Base-by-base conservation (phyloP, 1,140 invertebrate species). In the Parasteatoda tepidariorum region DNA sequence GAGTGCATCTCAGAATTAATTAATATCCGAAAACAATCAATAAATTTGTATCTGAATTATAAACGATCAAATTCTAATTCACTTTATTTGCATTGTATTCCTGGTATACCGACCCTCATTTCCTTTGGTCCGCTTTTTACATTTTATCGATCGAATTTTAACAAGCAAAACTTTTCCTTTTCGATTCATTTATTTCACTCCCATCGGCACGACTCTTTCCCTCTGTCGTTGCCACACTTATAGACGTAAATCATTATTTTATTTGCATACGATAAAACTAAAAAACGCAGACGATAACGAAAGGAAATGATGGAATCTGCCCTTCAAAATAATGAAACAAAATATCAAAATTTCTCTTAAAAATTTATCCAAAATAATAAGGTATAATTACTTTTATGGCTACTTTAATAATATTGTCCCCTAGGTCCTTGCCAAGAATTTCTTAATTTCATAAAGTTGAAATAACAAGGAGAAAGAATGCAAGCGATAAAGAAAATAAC, bases 371-470 rank as follows among this genome's bases (percentile, higher is more conserved):
- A 28, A 73, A 73, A 61, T 61, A 73, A 73, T 59, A 57, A 73
- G 70, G 22, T 38, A 28, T 73, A 73, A 73, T 73, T 73, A 73
- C 70, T 73, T 73, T 73, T 73, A 73, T 73, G 70, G 70, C 30
- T 73, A 54, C 48, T 73, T 33, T 26, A 5, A n/a, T 26, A 61
- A 61, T 61, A 24, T 30, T 30, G 9, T 48, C 38, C 38, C 38
- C 38, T 18, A 9, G 9, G 18, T 9, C 9, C 38, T 48, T 1
- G 18, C 9, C 38, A 13, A 13, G 38, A 73, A 59, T 73, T 59
- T 31, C 31, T 30, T 15, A 48, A 48, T 48, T 48, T 30, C 33
- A 24, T 61, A 61, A 31, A 18, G 3, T 15, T 33, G 18, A 57
- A 13, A 48, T 18, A 57, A 73, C 70, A 33, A 33, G 48, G 22